Percentiles rank a stretch among this genome's conserved stretches.
Conservation (phyloP, 1,140 invertebrate species). For the Lasaia peninsularis region DNA sequence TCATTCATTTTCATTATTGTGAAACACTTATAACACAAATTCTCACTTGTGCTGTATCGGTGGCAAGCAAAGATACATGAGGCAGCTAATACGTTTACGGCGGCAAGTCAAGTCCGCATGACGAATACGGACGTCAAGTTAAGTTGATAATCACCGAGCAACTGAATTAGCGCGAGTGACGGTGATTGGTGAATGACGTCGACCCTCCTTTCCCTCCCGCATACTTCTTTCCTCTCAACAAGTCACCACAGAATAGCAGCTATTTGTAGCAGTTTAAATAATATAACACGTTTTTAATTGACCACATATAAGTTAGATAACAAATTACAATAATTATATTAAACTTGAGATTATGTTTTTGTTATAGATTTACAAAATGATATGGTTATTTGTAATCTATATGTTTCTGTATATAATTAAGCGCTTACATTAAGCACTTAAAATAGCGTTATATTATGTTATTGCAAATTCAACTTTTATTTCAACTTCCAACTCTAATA, state of each 20-base stretch:
- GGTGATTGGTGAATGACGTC: constrained; percentile 35
- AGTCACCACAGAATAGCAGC: neutral
- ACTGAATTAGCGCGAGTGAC: constrained; percentile 38
- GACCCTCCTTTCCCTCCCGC: constrained; percentile 18
- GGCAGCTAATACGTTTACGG: constrained; percentile 44
- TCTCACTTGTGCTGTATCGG: constrained; percentile 64
- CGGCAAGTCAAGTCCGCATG: constrained; percentile 57
- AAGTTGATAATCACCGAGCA: constrained; percentile 61
- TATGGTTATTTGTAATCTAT: too few species aligned
- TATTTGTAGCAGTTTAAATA: neutral
- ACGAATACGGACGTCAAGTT: constrained; percentile 50
- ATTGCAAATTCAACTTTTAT: too few species aligned
- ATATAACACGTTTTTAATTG: neutral
- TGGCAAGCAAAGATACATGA: constrained; percentile 62
- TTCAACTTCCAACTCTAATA: too few species aligned
- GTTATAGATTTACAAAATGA: too few species aligned
- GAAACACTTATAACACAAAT: constrained; percentile 27
- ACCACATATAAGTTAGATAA: neutral
- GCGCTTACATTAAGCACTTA: too few species aligned
- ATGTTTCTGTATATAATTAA: too few species aligned
- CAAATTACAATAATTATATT: neutral
- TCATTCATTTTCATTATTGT: constrained; percentile 22
- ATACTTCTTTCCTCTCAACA: neutral
- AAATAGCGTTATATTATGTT: too few species aligned
- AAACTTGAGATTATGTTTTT: neutral